Conservation (phyloP, 64 coral and sea anemone species). For the Pocillopora verrucosa region DNA sequence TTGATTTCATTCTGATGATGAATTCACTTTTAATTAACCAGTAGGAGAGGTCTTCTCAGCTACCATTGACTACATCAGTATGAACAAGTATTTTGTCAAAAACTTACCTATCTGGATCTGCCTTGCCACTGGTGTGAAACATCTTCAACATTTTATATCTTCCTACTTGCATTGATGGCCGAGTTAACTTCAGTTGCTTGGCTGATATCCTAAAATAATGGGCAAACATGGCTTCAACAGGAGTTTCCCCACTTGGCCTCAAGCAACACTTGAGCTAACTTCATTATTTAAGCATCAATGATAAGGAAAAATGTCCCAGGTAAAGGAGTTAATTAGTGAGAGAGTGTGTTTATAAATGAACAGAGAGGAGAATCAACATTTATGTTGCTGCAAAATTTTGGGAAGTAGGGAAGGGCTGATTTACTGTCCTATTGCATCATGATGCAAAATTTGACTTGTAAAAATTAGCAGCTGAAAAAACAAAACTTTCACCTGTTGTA, state of each 20-base stretch:
- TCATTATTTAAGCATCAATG: background rate
- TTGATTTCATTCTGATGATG: too few species aligned
- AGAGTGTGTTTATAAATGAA: too few species aligned
- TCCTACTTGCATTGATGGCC: constrained; percentile 75
- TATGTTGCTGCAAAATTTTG: too few species aligned
- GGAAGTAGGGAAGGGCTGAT: too few species aligned
- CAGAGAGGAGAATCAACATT: too few species aligned
- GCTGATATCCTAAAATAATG: constrained; percentile 60
- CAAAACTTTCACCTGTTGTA: constrained; percentile 72
- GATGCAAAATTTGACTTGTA: background rate
- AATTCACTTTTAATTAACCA: too few species aligned
- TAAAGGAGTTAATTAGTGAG: background rate
- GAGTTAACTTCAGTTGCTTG: constrained; percentile 61
- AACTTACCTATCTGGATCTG: constrained; percentile 72
- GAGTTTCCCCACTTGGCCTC: background rate
- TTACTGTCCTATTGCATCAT: background rate
- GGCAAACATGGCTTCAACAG: background rate
- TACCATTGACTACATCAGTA: too few species aligned
- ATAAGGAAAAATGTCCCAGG: background rate
- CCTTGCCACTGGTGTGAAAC: constrained; percentile 64
- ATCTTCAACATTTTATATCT: constrained; percentile 84
- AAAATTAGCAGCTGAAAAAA: background rate
- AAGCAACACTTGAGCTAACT: background rate
- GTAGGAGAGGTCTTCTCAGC: too few species aligned
- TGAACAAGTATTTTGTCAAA: background rate